A percentile compares a stretch with the other conserved stretches of the same genome.
Conservation (phyloP, 2,888 invertebrate species). For the Carpatolechia fugitivella region DNA sequence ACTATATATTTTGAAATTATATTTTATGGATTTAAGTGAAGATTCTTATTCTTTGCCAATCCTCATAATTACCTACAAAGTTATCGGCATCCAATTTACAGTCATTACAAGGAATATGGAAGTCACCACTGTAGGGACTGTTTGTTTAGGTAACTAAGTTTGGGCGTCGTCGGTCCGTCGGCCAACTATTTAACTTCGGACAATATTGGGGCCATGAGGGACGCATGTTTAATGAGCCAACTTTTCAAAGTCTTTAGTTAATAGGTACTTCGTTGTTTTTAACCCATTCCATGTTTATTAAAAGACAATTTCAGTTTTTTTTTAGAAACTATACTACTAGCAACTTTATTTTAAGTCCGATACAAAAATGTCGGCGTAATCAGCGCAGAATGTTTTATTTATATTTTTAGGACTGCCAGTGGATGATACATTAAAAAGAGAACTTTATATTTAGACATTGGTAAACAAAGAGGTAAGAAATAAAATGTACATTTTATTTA, state of each 20-base stretch:
- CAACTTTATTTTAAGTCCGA: too few species aligned
- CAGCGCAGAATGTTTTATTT: too few species aligned
- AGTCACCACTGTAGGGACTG: constrained; percentile 54
- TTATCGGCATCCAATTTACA: constrained; percentile 26
- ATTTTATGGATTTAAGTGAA: too few species aligned
- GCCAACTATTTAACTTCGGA: constrained; percentile 64
- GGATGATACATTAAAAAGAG: too few species aligned
- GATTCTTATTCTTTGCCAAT: too few species aligned
- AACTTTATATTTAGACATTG: too few species aligned
- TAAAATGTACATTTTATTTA: too few species aligned
- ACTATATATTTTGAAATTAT: too few species aligned
- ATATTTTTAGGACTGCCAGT: too few species aligned
- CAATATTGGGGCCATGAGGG: constrained; percentile 51
- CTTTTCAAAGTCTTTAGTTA: constrained; percentile 29
- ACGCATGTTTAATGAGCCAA: constrained; percentile 51
- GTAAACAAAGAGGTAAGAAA: too few species aligned
- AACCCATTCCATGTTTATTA: not conserved
- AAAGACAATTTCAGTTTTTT: not conserved
- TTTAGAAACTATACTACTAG: too few species aligned
- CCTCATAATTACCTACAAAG: not conserved
- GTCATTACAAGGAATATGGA: constrained; percentile 33
- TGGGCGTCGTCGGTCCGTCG: constrained; percentile 60
- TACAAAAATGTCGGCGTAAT: too few species aligned
- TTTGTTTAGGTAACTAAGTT: constrained; percentile 74
- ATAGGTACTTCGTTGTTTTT: constrained; percentile 7